Conservation (phyloP, 2,113 vertebrate genomes). For the Dolichotis patagonum region DNA sequence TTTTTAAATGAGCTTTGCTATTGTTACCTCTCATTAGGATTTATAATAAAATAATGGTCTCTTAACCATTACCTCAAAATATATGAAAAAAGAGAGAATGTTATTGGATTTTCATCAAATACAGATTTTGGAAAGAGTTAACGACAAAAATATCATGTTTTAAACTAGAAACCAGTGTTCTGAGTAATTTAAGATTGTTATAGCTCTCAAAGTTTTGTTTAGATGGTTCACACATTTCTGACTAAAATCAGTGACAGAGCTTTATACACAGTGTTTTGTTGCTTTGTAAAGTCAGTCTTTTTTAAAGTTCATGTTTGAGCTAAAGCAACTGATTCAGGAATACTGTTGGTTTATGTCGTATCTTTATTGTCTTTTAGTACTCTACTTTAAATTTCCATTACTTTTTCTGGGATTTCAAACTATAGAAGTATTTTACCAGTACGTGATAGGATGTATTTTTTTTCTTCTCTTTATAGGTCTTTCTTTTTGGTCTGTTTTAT, state of each 20-base stretch:
- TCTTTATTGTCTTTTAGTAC: background rate
- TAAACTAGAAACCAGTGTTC: slow-evolving; percentile 24
- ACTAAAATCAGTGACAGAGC: slow-evolving; percentile 19
- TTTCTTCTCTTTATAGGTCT: background rate
- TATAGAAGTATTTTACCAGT: background rate
- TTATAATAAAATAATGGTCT: slow-evolving; percentile 35
- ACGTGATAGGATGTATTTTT: background rate
- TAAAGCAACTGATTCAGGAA: slow-evolving; percentile 3
- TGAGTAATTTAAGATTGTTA: background rate
- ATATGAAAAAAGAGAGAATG: background rate
- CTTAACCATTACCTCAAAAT: background rate
- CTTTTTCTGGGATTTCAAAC: background rate
- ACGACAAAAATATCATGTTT: slow-evolving; percentile 17
- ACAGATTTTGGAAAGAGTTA: background rate
- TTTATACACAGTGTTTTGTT: background rate
- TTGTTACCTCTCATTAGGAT: background rate
- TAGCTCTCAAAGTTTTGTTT: slow-evolving; percentile 12
- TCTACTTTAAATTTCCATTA: slow-evolving; percentile 39
- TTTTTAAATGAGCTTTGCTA: background rate
- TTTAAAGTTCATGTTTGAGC: background rate
- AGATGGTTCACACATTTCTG: background rate
- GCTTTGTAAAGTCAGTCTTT: background rate
- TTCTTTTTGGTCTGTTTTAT: slow-evolving; percentile 39
- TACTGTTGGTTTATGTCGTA: background rate
- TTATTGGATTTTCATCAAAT: slow-evolving; percentile 4